Conservation (phyloP, 2,888 invertebrate species). For the Nephrocerus scutellatus region DNA sequence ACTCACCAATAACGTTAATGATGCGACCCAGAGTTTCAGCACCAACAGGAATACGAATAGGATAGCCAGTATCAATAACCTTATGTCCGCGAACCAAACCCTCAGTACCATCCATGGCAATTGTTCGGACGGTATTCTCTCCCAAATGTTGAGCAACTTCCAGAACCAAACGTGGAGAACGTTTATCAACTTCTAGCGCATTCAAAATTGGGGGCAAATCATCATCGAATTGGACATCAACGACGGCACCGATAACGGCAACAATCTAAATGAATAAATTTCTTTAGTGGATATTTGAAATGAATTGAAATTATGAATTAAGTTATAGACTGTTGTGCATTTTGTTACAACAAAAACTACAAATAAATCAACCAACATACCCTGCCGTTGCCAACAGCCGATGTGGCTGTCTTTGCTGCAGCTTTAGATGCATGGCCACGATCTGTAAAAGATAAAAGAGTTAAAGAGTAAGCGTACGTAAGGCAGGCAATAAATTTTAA, state of each 20-base stretch:
- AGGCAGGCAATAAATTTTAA: not conserved
- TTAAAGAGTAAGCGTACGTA: not conserved
- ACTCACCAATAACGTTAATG: slow-evolving; percentile 78
- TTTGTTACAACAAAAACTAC: no score
- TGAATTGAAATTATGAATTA: no score
- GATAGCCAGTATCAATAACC: slow-evolving; percentile 73
- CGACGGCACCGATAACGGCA: slow-evolving; percentile 95
- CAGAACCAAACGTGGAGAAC: slow-evolving; percentile 69
- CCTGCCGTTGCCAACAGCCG: slow-evolving; percentile 34
- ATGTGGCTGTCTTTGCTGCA: slow-evolving; percentile 32
- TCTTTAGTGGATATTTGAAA: no score
- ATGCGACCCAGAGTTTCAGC: slow-evolving; percentile 85
- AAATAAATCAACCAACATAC: no score
- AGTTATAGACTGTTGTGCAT: no score
- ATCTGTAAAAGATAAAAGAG: slow-evolving; percentile 19
- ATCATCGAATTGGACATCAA: slow-evolving; percentile 91
- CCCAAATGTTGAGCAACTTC: slow-evolving; percentile 82
- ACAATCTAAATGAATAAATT: no score
- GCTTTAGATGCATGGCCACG: slow-evolving; percentile 39
- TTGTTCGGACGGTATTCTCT: slow-evolving; percentile 81
- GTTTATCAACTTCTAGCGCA: slow-evolving; percentile 84
- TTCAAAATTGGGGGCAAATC: slow-evolving; percentile 87
- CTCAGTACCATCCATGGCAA: slow-evolving; percentile 92
- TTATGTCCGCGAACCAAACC: slow-evolving; percentile 78
- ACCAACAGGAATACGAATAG: slow-evolving; percentile 88